phyloP scores from a whole-genome alignment of 2,888 invertebrate genomes.

The Drosophila engyochracea region DNA sequence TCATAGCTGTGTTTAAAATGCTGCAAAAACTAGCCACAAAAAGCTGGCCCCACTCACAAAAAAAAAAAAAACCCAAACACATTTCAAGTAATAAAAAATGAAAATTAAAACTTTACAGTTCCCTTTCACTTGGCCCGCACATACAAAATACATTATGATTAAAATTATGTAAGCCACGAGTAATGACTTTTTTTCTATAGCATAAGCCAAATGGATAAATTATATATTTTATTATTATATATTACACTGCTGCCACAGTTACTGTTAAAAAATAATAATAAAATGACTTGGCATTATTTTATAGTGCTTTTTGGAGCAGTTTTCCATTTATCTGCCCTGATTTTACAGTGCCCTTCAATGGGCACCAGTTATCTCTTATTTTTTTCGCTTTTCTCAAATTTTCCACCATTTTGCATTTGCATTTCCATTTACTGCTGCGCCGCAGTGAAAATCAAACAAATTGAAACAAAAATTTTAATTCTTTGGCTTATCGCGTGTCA shows the following conservation, averaged over 20 bases:
- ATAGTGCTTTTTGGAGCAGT: background rate
- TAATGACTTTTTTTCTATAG: background rate
- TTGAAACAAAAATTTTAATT: conserved; percentile 65
- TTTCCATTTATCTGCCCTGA: conserved; percentile 6
- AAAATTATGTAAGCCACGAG: conserved; percentile 63
- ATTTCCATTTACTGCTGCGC: conserved; percentile 26
- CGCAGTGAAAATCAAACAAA: conserved; percentile 75
- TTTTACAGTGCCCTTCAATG: conserved; percentile 54
- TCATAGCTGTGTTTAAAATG: conserved; percentile 62
- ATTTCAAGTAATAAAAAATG: conserved; percentile 71
- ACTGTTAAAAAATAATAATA: background rate
- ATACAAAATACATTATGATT: conserved; percentile 35
- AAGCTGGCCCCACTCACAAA: conserved; percentile 37
- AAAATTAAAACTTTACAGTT: conserved; percentile 69
- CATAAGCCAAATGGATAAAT: background rate
- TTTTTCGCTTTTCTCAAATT: conserved; percentile 29
- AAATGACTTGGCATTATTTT: conserved; percentile 8
- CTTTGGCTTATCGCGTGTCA: conserved; percentile 53
- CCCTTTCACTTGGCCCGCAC: conserved; percentile 43
- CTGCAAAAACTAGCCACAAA: conserved; percentile 43
- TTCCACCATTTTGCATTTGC: conserved; percentile 40
- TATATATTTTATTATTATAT: background rate
- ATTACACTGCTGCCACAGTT: background rate
- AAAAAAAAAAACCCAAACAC: conserved; percentile 30
- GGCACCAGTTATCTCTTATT: conserved; percentile 48